phyloP scores from a whole-genome alignment of 2,113 vertebrate species.

The Carassius gibelio region DNA sequence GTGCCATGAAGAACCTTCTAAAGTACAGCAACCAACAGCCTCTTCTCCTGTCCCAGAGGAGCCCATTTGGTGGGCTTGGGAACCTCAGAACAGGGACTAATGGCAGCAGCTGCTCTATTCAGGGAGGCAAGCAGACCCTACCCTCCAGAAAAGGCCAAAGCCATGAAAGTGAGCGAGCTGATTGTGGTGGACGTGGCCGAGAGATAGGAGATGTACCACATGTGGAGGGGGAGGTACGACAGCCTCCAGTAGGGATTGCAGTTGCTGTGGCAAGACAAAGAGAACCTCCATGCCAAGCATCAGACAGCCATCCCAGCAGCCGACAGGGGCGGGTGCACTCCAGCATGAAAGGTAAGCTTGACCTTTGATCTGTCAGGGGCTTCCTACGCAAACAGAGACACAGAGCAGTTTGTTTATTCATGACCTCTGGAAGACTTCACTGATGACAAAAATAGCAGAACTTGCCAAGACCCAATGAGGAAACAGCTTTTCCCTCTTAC shows the following conservation, averaged over 20 bases:
- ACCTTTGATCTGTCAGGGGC: slow-evolving; percentile 26
- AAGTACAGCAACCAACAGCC: slow-evolving; percentile 96
- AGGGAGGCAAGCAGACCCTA: slow-evolving; percentile 77
- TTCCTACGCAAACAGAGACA: slow-evolving; percentile 37
- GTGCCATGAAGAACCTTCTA: slow-evolving; percentile 92
- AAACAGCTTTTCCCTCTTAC: slow-evolving; percentile 39
- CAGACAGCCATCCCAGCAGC: slow-evolving; percentile 69
- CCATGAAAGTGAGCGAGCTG: slow-evolving; percentile 83
- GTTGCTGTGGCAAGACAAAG: slow-evolving; percentile 92
- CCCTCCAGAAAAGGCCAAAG: slow-evolving; percentile 77
- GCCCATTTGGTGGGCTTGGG: slow-evolving; percentile 85
- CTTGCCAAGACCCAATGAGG: slow-evolving; percentile 23
- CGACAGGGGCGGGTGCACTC: slow-evolving; percentile 80
- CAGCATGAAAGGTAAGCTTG: slow-evolving; percentile 80
- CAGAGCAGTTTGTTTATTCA: slow-evolving; percentile 38
- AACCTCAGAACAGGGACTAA: slow-evolving; percentile 78
- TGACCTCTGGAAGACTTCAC: slow-evolving; percentile 45
- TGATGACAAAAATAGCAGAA: slow-evolving; percentile 51
- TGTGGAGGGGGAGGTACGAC: slow-evolving; percentile 87
- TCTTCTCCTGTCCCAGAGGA: slow-evolving; percentile 88
- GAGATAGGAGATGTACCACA: slow-evolving; percentile 81
- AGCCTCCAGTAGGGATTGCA: slow-evolving; percentile 92
- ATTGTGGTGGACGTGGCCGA: slow-evolving; percentile 82
- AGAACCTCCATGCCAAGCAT: slow-evolving; percentile 81
- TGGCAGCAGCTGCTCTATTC: slow-evolving; percentile 85